These are phyloP conservation scores for Xestoiulus laeticollis DNA, from an alignment of 2,888 invertebrate genomes.

Conservation along the genomic window DNA sequence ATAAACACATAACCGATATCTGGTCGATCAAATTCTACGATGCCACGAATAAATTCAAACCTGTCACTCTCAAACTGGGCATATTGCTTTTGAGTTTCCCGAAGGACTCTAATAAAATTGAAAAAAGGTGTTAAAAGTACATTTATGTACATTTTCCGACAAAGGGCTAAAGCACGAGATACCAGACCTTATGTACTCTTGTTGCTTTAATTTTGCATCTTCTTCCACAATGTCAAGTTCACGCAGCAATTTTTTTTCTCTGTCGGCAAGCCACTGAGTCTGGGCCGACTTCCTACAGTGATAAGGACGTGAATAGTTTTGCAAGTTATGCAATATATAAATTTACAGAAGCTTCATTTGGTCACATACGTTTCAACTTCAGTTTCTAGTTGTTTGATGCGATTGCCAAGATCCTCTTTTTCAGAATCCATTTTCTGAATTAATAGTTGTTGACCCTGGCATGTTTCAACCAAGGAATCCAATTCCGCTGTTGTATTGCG, in stretches of 20 bases:
- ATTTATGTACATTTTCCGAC: neutral
- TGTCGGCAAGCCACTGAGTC: constrained; percentile 51
- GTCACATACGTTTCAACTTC: constrained; percentile 40
- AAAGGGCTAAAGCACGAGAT: neutral
- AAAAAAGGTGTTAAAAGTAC: neutral
- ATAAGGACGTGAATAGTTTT: neutral
- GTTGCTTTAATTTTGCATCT: neutral
- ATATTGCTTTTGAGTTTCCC: constrained; percentile 43
- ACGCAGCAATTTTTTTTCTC: constrained; percentile 47
- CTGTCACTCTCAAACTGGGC: constrained; percentile 40
- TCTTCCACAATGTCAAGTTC: constrained; percentile 47
- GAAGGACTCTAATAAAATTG: neutral
- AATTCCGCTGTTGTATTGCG: neutral
- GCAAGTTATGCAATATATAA: too few relatives aligned
- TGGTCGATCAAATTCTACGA: neutral
- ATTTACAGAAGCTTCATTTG: too few relatives aligned
- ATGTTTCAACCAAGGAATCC: neutral
- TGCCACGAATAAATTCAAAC: neutral
- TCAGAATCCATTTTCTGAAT: constrained; percentile 43
- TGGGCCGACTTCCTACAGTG: constrained; percentile 45
- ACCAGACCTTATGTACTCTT: constrained; percentile 13
- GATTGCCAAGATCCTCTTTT: constrained; percentile 8
- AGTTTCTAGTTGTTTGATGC: constrained; percentile 30
- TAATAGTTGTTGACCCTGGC: neutral
- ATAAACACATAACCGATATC: neutral